Base-by-base conservation (phyloP, 2,888 invertebrate species). In the Stegana nigrithorax region DNA sequence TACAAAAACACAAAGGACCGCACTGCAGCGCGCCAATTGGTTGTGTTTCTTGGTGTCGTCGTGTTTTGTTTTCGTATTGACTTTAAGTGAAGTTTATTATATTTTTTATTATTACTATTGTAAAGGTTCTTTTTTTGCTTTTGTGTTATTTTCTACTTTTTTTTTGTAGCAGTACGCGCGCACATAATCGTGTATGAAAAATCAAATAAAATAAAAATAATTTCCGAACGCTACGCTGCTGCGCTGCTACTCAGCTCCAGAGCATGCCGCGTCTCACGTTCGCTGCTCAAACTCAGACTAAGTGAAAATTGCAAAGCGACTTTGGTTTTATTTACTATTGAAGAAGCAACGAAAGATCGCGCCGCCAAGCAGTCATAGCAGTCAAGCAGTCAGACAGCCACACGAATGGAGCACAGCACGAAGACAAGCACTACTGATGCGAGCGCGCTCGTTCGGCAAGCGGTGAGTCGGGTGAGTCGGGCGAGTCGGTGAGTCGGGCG, bases 241-340 rank as follows among this genome's bases (percentile, higher is more conserved):
- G 8, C 32, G n/a, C 32, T 32, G n/a, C n/a, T n/a, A 39, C 14
- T 39, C 14, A 12, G 39, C 14, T 39, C 14, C 32, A 19, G 21
- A 21, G 32, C 42, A 42, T 21, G 29, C 17, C 68, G 61, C 62
- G 44, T 58, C 17, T 23, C 71, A 73, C 65, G 64, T 62, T 69
- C 71, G 71, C 77, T 78, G 80, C 76, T 78, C 79, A 71, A 76
- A 81, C 81, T 78, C 78, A 74, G 77, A 83, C 83, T 83, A 81
- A 83, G 80, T 73, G 74, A 73, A 83, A 81, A 81, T 78, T 72
- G 75, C 72, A 77, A 79, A 75, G 76, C 73, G 69, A 66, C 80
- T 71, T 73, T 79, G 73, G 75, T 75, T 82, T 83, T 78, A 78
- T 78, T 80, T 60, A 69, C 75, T 72, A 77, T n/a, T 75, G 74